Base-by-base conservation (phyloP, 2,113 vertebrate species). In the Petaurus breviceps region DNA sequence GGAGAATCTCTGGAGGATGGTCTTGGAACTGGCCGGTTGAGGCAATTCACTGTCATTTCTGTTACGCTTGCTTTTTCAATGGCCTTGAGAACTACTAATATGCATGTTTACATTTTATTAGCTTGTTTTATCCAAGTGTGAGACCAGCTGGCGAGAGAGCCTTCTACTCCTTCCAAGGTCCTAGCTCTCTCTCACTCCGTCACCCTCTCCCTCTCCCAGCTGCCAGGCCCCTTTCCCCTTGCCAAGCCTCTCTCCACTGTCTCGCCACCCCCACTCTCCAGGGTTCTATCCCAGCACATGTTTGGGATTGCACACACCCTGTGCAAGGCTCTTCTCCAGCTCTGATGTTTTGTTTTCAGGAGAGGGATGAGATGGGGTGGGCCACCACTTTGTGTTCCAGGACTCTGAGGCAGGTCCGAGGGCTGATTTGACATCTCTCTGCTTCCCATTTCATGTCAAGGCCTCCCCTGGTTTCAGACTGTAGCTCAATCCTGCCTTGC, bases 1-100 rank as follows among this genome's bases (percentile, higher is more conserved):
- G 92, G 92, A 95, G 53, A 24, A 90, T n/a, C 0, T 16, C 23
- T 9, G 3, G 51, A 77, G 92, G 26, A 84, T 47, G 84, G 31
- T 94, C 94, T 51, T 51, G 24, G 94, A 94, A 91, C 52, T 55
- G 95, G 92, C 68, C 93, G 53, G 93, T 96, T 94, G 94, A 96
- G 92, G 92, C 90, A 52, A 92, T 96, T 50, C 61, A 11, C 93
- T 96, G 96, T 93, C 91, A 61, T 95, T 91, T 96, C 52, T 89
- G 95, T 94, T 91, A 50, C 94, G 91, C 90, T 95, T 98, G 94
- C 93, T 94, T 97, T 98, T 95, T 92, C 91, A 94, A 53, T 94
- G 94, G 94, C 96, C 97, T 95, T 93, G 92, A 95, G 97, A 95
- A 96, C 53, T 90, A 57, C 95, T 97, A 95, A 97, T 96, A 95